Evolutionary conservation across 2,888 invertebrate genomes (phyloP), one percentile per base, ranked within the genome.

Genomic region (Pocota personata): DNA sequence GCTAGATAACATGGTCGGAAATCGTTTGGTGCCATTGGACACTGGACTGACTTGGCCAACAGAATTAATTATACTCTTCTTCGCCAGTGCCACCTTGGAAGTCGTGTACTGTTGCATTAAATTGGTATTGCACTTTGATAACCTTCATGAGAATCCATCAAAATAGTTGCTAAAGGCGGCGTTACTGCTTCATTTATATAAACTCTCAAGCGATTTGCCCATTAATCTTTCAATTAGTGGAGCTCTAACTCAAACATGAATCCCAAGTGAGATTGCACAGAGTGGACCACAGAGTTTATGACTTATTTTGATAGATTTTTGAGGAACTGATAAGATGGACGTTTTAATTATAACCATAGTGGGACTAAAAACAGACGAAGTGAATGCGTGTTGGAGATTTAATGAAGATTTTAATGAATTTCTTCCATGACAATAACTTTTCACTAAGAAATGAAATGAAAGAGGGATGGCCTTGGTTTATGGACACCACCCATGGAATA

Each of bases 101-200:
- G 76, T 82, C 72, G 82, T 83, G 66, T 40, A 58, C 50, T 35
- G 37, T 35, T 64, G 71, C 77, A 67, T 60, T 58, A 78, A 83
- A 83, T 66, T 83, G 83, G 72, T 57, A 52, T 67, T 78, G 78
- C 78, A 71, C 78, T 78, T 69, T 62, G 69, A 78, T 78, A 78
- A 73, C 72, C 66, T 77, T 37, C 52, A 35, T 52, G 43, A 67
- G 73, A 72, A 78, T 73, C 60, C 73, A 78, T 83, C 78, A 78
- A 78, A 83, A 67, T 78, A 78, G 78, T 67, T 62, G 83, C 78
- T 12, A 19, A 43, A 69, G 83, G 83, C 73, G 78, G 73, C 73
- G 78, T 73, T 73, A 83, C 78, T 27, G 67, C 83, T 78, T 83
- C 78, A 67, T 62, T 83, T 69, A 35, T 67, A 72, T 82, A 50